Evolutionary conservation across 30 jellyfish, hydroid and myxozoan genomes (phyloP), one percentile per base, ranked within the genome.

Genomic region (Hydractinia echinata): DNA sequence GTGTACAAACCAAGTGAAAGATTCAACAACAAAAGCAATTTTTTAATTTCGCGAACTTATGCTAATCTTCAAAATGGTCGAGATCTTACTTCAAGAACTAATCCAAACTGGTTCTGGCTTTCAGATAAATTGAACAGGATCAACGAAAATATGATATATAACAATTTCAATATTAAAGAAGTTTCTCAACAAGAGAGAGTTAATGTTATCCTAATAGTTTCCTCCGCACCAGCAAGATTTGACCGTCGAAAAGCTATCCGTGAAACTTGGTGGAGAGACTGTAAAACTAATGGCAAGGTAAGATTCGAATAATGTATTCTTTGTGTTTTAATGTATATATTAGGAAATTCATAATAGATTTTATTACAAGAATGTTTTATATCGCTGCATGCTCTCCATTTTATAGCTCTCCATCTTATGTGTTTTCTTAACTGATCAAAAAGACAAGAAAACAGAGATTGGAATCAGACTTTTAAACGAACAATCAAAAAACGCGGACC

Each of bases 391-490:
- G 69, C 19, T 58, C 69, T 58, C 69, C 15, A 11, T 58, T 58
- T 58, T 58, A 16, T 62, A 83, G 91, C 88, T 83, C 13, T 49
- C 89, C 16, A 61, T 74, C 3, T 58, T 56, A 76, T 83, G 91
- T 72, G 53, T 83, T n/a, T 83, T 83, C 55, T 52, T 83, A 53
- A 83, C 91, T 10, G 91, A 83, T 67, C 30, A 56, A 39, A 86
- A 66, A 8, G 87, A 77, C 30, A 69, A 58, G 64, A 4, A 77
- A 10, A 81, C 95, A 4, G 68, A n/a, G 7, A 50, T 68, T 39
- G 95, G 95, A 5, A 70, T 73, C 10, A 56, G 53, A 30, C 88
- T 90, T 51, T 51, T 53, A 44, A 48, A 19, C 18, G 91, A 83
- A 61, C 30, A 52, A n/a, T n/a, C 74, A 18, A 73, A 44, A 20